Percentiles rank a stretch among this genome's conserved stretches.
Evolutionary conservation across 2,113 vertebrate species (phyloP).

Genomic region (Colius striatus): DNA sequence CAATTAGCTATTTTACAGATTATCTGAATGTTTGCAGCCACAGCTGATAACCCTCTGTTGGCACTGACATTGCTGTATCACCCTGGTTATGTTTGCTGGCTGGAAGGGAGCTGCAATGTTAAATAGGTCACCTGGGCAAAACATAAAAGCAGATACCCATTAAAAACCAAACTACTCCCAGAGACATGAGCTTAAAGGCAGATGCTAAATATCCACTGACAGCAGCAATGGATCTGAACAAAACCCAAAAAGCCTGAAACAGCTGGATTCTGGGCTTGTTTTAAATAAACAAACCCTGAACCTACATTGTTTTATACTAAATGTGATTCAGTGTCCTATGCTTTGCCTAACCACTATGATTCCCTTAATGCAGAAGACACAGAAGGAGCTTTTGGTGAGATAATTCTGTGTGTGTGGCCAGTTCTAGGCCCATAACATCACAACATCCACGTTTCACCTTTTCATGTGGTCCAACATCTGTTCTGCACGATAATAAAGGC

Average conservation of each 20-base stretch:
- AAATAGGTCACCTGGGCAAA: slow-evolving; percentile 9
- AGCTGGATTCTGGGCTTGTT: background rate
- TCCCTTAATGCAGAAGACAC: background rate
- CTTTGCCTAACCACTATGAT: background rate
- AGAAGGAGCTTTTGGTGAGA: background rate
- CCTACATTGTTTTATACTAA: background rate
- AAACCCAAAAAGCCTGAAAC: background rate
- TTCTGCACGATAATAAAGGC: background rate
- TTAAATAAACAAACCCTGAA: background rate
- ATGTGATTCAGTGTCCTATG: background rate
- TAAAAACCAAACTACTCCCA: background rate
- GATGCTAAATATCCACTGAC: background rate
- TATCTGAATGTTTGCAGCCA: background rate
- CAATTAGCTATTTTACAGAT: slow-evolving; percentile 25
- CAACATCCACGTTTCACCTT: background rate
- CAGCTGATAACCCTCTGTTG: slow-evolving; percentile 30
- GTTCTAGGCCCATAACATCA: background rate
- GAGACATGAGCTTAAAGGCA: background rate
- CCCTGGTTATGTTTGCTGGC: background rate
- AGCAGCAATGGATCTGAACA: background rate
- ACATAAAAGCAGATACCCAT: background rate
- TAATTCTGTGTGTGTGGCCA: background rate
- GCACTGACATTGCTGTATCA: accelerated
- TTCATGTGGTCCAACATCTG: background rate
- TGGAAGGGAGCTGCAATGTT: background rate